Conservation (phyloP, 1,140 invertebrate genomes). For the Aphis craccivora region DNA sequence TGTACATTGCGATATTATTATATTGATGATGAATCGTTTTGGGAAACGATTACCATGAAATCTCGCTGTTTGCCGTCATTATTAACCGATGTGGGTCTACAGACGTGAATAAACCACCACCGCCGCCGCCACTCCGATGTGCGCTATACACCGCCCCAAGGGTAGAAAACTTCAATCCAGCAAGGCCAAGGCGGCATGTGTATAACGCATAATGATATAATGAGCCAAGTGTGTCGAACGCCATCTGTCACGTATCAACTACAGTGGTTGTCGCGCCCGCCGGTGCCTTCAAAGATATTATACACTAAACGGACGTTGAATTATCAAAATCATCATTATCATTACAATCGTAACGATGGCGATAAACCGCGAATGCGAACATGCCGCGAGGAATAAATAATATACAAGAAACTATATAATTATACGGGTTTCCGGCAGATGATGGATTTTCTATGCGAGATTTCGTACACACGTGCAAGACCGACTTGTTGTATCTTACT, state of each 20-base stretch:
- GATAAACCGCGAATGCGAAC: neutral
- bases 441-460: neutral
- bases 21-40: neutral
- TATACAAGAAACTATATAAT: neutral
- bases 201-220: neutral
- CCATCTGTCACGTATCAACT: conserved; percentile 38
- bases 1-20: neutral
- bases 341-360: neutral
- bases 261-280: neutral
- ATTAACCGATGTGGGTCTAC: neutral
- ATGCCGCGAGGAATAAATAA: neutral
- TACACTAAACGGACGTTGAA: neutral
- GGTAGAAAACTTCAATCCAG: neutral
- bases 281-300: neutral
- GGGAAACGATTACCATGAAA: neutral
- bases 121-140: no score
- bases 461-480: neutral
- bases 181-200: neutral
- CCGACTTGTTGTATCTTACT: neutral
- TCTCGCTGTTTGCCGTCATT: neutral
- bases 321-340: neutral
- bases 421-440: neutral
- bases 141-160: no score
- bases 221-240: neutral
- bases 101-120: neutral